Conservation (phyloP, 2,113 vertebrate genomes). For the Hydrolagus affinis region DNA sequence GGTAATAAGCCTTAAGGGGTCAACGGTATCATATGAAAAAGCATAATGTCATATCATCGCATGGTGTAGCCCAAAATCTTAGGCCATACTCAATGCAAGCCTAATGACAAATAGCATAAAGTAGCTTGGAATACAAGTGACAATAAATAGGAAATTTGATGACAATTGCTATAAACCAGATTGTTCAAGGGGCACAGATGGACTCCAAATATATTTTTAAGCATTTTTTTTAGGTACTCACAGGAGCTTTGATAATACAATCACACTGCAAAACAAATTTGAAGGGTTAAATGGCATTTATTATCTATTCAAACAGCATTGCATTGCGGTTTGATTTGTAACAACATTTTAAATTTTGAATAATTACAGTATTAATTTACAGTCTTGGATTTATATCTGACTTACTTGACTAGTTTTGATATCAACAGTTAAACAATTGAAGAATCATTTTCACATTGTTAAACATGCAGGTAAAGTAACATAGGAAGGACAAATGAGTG, state of each 20-base stretch:
- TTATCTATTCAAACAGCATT: not conserved
- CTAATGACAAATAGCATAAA: not conserved
- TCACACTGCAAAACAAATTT: no score
- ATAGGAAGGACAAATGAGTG: not conserved
- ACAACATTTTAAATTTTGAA: no score
- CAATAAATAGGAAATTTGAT: not conserved
- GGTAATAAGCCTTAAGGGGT: slow-evolving; percentile 20
- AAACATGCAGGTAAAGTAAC: not conserved
- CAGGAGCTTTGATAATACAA: no score
- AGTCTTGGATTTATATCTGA: not conserved
- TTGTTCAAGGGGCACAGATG: not conserved
- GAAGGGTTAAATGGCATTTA: not conserved
- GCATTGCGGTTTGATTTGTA: no score
- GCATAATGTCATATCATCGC: not conserved
- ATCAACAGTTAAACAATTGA: not conserved
- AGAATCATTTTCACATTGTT: not conserved
- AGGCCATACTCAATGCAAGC: not conserved
- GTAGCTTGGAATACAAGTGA: not conserved
- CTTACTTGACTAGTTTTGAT: not conserved
- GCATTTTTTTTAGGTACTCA: not conserved
- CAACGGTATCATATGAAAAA: not conserved
- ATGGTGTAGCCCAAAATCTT: not conserved
- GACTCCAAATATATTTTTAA: not conserved
- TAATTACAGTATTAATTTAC: not conserved
- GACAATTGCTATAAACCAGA: slow-evolving; percentile 12